Evolutionary conservation across 1,140 invertebrate genomes (phyloP).

Genomic region (Leptinotarsa lineolata): DNA sequence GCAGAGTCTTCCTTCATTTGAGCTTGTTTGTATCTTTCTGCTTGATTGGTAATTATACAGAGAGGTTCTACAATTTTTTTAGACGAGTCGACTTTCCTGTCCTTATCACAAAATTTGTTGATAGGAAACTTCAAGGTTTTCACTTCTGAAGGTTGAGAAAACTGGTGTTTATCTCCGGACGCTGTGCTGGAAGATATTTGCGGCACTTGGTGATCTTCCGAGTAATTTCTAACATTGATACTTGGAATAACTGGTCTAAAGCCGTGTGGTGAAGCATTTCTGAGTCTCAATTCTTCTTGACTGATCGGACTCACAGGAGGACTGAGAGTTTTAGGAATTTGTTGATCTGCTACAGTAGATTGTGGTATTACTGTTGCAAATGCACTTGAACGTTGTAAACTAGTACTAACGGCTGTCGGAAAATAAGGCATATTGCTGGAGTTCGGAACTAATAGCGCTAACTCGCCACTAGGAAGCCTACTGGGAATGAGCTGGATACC

Average conservation of each 20-base stretch:
- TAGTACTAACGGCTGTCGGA: conserved; percentile 28
- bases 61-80: conserved; percentile 48
- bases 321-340: conserved; percentile 38
- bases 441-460: conserved; percentile 66
- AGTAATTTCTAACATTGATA: conserved; percentile 29
- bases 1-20: conserved; percentile 46
- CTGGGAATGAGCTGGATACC: conserved; percentile 69
- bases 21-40: conserved; percentile 50
- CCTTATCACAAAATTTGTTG: conserved; percentile 37
- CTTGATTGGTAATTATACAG: conserved; percentile 53
- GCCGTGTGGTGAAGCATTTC: conserved; percentile 35
- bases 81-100: conserved; percentile 33
- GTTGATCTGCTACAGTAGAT: conserved; percentile 5
- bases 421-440: conserved; percentile 49
- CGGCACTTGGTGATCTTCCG: conserved; percentile 46
- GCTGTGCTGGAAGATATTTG: conserved; percentile 48
- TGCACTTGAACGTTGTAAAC: conserved; percentile 46
- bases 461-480: conserved; percentile 65
- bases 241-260: conserved; percentile 43
- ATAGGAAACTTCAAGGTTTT: conserved; percentile 49
- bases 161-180: conserved; percentile 21
- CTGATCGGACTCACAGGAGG: conserved; percentile 48
- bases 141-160: conserved; percentile 36
- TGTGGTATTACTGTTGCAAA: conserved; percentile 52
- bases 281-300: conserved; percentile 25